Evolutionary conservation across 2,113 vertebrate species (phyloP), one percentile per base, ranked within the genome.

Genomic region (Arvicanthis niloticus): DNA sequence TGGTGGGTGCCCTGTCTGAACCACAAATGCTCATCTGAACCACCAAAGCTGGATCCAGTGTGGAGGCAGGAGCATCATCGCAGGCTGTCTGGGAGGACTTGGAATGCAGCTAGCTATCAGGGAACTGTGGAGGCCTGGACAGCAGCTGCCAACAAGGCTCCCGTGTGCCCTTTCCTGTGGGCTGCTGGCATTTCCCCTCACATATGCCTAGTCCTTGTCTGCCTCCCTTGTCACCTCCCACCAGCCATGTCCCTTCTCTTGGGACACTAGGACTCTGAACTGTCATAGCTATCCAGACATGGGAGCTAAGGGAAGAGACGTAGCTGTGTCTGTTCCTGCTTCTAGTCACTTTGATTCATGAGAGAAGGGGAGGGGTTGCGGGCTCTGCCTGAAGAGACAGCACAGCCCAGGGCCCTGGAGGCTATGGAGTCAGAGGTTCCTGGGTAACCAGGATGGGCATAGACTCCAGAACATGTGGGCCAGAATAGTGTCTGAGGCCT

Each of bases 281-380:
- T 3, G 45, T 87, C 40, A 31, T 0, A 51, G 73, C 60, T 31
- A 26, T 22, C 51, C 92, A 68, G n/a, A 84, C 62, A 2, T 24
- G 4, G 40, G 26, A n/a, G 22, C 81, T 70, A 7, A 70, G 42
- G 58, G 31, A 72, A 15, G 34, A 48, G 51, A 13, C 42, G 7
- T 68, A 70, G 21, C 76, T 11, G 1, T 70, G 67, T 13, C 75
- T 60, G 60, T 17, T 24, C 80, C 65, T 0, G 3, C 10, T 24
- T 22, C 48, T 3, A 3, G 29, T 26, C 72, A 31, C 60, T 73
- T 75, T 89, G 88, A 40, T 16, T 85, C n/a, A 29, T 40, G 31
- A 6, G 7, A 29, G 29, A 13, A 7, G 1, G 60, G 4, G 37
- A 21, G 62, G 17, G 21, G 48, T 17, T 24, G 2, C 24, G 0